Base-by-base conservation (phyloP, 2,113 vertebrate species). In the Microtus montanus region DNA sequence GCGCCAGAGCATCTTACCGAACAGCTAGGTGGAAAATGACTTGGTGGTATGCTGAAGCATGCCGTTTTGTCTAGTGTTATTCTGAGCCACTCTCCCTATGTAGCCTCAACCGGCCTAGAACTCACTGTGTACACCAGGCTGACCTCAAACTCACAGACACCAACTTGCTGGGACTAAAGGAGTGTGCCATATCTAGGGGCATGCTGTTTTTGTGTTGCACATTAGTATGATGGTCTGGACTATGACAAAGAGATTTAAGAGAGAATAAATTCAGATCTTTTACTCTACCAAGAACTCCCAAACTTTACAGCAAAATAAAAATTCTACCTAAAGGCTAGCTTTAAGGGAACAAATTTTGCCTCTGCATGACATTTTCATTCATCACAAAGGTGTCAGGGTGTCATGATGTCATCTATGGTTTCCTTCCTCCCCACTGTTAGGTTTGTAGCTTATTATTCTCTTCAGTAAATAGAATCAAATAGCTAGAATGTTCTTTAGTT, bases 361-460 rank as follows among this genome's bases (percentile, higher is more conserved):
- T 79, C 66, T 4, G 54, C 88, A 87, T n/a, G n/a, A 71, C 41
- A 82, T 85, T 64, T 93, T 92, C 58, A 95, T 83, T 86, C 35
- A 90, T 83, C 22, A 54, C 24, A 82, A 74, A 92, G 38, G 92
- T 13, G 4, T 33, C 73, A 24, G 19, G 84, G n/a, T 63, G 73
- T 88, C 41, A 35, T 33, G 33, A 73, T 35, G 26, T 61, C 35
- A 24, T 89, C 14, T 88, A 24, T 73, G 4, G 5, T 4, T 94
- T 90, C 71, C 14, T 93, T 87, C 83, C 13, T 87, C 28, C n/a
- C 82, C 54, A 24, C 19, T 86, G 17, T 33, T 35, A 52, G 38
- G n/a, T 49, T 90, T 85, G 22, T 41, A 15, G 49, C 35, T 89
- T 89, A 47, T 79, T 77, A 93, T 35, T 47, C 15, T 47, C 15